phyloP scores from a whole-genome alignment of 23 tunicate species.

The Trididemnum clinides region DNA sequence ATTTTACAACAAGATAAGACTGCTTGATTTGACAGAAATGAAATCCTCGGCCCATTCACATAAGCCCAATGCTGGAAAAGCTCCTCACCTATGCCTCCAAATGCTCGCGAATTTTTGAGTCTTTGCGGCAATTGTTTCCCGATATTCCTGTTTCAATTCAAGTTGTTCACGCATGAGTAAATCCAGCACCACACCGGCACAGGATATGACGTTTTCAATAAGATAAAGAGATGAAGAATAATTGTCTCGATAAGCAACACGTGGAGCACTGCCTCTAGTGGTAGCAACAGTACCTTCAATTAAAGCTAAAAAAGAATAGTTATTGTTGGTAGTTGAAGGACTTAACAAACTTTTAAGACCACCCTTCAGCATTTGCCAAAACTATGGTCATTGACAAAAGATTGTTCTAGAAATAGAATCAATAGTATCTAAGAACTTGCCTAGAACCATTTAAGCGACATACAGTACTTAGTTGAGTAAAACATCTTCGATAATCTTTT shows the following conservation, averaged over 20 bases:
- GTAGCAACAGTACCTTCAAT: background rate
- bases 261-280: conserved; percentile 24
- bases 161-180: conserved; percentile 68
- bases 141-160: conserved; percentile 78
- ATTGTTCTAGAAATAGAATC: too few species aligned
- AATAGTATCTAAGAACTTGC: too few species aligned
- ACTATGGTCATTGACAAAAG: too few species aligned
- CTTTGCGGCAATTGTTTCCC: conserved; percentile 64
- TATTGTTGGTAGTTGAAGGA: too few species aligned
- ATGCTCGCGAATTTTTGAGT: conserved; percentile 74
- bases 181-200: conserved; percentile 76
- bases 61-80: conserved; percentile 42
- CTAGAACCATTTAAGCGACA: too few species aligned
- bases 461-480: too few species aligned
- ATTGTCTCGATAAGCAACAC: conserved; percentile 46
- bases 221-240: conserved; percentile 39
- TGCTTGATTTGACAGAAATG: too few species aligned
- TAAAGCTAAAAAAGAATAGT: background rate
- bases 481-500: too few species aligned
- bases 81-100: conserved; percentile 68
- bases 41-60: conserved; percentile 61
- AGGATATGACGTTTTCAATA: conserved; percentile 62
- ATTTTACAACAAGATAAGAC: too few species aligned
- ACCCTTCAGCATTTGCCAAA: too few species aligned
- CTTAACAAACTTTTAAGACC: too few species aligned